Conservation (phyloP, 1,140 invertebrate species). For the Brachionus rubens region DNA sequence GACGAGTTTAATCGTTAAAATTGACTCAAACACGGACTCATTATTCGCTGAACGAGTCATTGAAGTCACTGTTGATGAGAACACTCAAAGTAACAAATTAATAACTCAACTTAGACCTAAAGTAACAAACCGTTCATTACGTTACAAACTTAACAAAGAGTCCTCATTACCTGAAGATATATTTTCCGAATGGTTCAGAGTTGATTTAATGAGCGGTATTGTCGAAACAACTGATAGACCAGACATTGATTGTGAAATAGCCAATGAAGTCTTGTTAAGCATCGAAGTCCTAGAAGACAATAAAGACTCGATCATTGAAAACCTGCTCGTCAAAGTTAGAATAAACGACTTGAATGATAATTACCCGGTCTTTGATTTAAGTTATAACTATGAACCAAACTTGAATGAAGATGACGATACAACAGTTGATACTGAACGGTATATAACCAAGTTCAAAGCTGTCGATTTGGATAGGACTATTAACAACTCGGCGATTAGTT, state of each 20-base stretch:
- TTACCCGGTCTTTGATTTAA: slow-evolving; percentile 2
- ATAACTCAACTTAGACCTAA: background rate
- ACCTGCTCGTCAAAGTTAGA: slow-evolving; percentile 33
- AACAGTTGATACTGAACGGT: background rate
- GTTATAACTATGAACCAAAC: slow-evolving; percentile 41
- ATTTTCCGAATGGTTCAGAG: slow-evolving; percentile 3
- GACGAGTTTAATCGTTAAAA: slow-evolving; percentile 12
- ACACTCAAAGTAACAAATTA: background rate
- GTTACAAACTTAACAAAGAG: background rate
- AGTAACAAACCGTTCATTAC: background rate
- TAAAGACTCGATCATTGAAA: background rate
- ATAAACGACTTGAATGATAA: slow-evolving; percentile 42
- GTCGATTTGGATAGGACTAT: slow-evolving; percentile 21
- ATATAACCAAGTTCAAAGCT: slow-evolving; percentile 39
- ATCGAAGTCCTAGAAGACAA: slow-evolving; percentile 11
- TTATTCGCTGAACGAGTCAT: slow-evolving; percentile 11
- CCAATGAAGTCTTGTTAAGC: slow-evolving; percentile 27
- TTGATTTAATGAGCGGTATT: background rate
- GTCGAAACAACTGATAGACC: background rate
- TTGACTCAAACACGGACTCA: slow-evolving; percentile 17
- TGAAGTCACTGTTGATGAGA: slow-evolving; percentile 8
- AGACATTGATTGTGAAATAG: slow-evolving; percentile 18
- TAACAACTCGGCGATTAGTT: background rate
- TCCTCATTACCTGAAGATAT: slow-evolving; percentile 5
- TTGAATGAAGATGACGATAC: slow-evolving; percentile 30